Evolutionary conservation across 1,140 invertebrate genomes (phyloP), one percentile per base, ranked within the genome.

Genomic region (Drosophila nikananu): DNA sequence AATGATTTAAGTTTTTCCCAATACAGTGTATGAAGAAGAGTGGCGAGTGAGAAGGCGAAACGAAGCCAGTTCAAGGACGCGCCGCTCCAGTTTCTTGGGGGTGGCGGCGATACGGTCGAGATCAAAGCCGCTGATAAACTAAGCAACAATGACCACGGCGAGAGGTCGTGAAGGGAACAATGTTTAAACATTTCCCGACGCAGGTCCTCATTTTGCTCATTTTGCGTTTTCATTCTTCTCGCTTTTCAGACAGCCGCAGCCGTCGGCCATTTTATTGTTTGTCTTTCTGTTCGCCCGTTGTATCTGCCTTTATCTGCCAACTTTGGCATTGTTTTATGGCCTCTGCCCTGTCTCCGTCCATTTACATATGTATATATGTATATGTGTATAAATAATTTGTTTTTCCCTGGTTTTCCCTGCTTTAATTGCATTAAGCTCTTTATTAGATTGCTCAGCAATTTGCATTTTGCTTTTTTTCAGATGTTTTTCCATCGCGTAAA

Each of bases 371-470:
- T 55, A 35, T 9, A 13, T 21, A 15, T 13, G 12, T 30, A 30
- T n/a, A 27, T 21, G 4, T 10, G 7, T 46, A 23, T 25, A 23
- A 9, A 23, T 25, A 23, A 9, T 17, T 25, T 10, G 1, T 41
- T 58, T 37, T 37, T 39, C 10, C 1, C 21, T 9, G 12, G 13
- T 48, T 66, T 37, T 10, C 44, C 12, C 59, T 35, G 55, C 41
- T 57, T 75, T 81, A 81, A 86, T 81, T 86, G 82, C 82, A 74
- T 81, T 86, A 86, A 86, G 77, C 78, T 78, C 55, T 78, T 84
- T 84, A 86, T 77, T 86, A 86, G 82, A 78, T 86, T 74, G 51
- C 77, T 74, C 67, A 86, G 82, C 82, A 86, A 86, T 84, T 84
- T 84, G 63, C 78, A 77, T 64, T 67, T 67, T 71, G 66, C 52